phyloP scores from a whole-genome alignment of 1,140 invertebrate genomes.

The Batillaria attramentaria region DNA sequence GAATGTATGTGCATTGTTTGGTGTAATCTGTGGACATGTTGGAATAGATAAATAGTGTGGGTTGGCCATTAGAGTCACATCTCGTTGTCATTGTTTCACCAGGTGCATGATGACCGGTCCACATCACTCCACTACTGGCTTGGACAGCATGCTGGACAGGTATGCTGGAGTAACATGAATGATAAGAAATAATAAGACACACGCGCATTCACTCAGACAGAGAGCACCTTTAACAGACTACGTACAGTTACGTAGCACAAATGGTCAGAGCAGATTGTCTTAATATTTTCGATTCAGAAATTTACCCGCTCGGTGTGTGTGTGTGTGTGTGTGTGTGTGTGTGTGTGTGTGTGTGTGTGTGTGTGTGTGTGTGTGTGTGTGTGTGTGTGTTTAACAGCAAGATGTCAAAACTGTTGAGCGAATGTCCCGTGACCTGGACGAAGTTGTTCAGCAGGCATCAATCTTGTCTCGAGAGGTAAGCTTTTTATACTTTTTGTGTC shows the following conservation, averaged over 20 bases:
- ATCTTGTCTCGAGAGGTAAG: neutral
- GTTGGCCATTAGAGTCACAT: too few relatives aligned
- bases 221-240: too few relatives aligned
- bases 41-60: too few relatives aligned
- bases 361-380: constrained; percentile 5
- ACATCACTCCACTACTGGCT: constrained; percentile 12
- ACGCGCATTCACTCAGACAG: too few relatives aligned
- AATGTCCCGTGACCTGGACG: neutral
- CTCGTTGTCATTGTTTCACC: too few relatives aligned
- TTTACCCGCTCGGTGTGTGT: neutral
- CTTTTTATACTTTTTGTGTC: neutral
- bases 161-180: too few relatives aligned
- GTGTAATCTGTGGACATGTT: too few relatives aligned
- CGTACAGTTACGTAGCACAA: too few relatives aligned
- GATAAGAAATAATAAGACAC: too few relatives aligned
- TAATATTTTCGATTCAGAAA: too few relatives aligned
- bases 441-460: neutral
- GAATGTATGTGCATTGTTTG: too few relatives aligned
- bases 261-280: too few relatives aligned
- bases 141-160: neutral
- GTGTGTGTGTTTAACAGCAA: neutral
- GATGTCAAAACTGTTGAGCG: constrained; percentile 1
- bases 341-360: neutral
- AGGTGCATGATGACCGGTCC: neutral
- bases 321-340: constrained; percentile 7